These are phyloP conservation scores for roundworm (Caenorhabditis elegans) DNA, from an alignment of 1,140 invertebrate genomes.

Conservation along the genomic window DNA sequence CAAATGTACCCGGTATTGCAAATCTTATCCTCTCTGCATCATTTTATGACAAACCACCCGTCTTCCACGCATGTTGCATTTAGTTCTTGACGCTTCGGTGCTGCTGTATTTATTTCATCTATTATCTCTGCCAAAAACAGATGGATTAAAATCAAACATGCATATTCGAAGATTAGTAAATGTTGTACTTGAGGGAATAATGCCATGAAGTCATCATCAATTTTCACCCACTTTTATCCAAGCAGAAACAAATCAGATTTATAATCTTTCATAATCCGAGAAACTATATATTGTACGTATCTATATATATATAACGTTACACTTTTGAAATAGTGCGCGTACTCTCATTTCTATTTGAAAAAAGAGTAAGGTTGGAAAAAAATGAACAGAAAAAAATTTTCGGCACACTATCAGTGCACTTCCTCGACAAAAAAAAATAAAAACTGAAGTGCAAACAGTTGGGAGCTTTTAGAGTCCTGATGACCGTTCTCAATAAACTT, in stretches of 20 bases:
- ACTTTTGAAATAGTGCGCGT: neutral
- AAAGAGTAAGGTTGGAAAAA: neutral
- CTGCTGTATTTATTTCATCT: neutral
- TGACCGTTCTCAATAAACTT: neutral
- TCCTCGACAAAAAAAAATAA: neutral
- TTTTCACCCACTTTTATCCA: neutral
- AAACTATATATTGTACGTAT: too few species aligned
- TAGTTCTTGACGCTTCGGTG: neutral
- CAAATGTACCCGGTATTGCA: too few species aligned
- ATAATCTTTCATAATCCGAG: neutral
- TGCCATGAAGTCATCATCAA: neutral
- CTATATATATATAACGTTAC: too few species aligned
- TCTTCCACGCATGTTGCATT: too few species aligned
- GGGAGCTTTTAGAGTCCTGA: neutral
- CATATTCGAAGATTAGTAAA: neutral
- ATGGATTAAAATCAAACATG: constrained; percentile 22
- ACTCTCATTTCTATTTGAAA: neutral
- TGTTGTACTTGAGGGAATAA: neutral
- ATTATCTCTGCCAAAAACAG: neutral
- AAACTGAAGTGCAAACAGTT: neutral
- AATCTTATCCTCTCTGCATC: too few species aligned
- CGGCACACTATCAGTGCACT: neutral
- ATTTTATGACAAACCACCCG: too few species aligned
- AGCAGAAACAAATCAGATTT: constrained; percentile 7
- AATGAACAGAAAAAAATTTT: neutral